Base-by-base conservation (phyloP, 2,113 vertebrate genomes). In the Silurus meridionalis region DNA sequence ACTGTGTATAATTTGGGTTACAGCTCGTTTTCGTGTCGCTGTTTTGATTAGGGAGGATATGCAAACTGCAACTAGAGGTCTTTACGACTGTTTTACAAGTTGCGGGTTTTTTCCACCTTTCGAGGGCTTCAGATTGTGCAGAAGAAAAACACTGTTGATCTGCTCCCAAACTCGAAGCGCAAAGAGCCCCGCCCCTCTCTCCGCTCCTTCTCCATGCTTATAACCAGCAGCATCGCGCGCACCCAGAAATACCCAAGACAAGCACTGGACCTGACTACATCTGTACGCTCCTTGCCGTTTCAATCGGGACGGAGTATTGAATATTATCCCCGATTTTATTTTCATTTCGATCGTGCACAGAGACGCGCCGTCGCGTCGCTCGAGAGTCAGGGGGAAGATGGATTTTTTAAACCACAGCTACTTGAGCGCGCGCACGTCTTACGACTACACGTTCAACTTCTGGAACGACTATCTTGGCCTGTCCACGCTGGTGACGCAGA, bases 391-490 rank as follows among this genome's bases (percentile, higher is more conserved):
- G 67, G 81, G 37, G 78, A 83, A 86, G 90, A 96, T 96, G 95
- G 95, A 96, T 95, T 95, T 96, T 93, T 92, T 96, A 91, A 95
- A 95, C 88, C 95, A 95, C 91, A 94, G 92, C 93, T 95, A 96
- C 90, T 93, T 96, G 92, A 95, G 93, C 63, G 91, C 95, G 91
- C 94, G 95, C 90, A 89, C 86, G 88, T 92, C 95, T 3, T 96
- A 95, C 48, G 95, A 96, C 91, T 95, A 96, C 75, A 96, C 95
- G n/a, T 96, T 96, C 83, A 95, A 96, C 94, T 95, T 95, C 90
- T 96, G 95, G 96, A 96, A 96, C 93, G 96, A 96, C 93, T 96
- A 96, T 89, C 92, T 95, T 64, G 95, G 96, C 23, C 94, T 96
- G 85, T 95, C 94, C 71, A 95, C 94, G 86, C 80, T 95, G 92